Conservation (phyloP, 2,113 vertebrate genomes). For the Brachionichthys hirsutus region DNA sequence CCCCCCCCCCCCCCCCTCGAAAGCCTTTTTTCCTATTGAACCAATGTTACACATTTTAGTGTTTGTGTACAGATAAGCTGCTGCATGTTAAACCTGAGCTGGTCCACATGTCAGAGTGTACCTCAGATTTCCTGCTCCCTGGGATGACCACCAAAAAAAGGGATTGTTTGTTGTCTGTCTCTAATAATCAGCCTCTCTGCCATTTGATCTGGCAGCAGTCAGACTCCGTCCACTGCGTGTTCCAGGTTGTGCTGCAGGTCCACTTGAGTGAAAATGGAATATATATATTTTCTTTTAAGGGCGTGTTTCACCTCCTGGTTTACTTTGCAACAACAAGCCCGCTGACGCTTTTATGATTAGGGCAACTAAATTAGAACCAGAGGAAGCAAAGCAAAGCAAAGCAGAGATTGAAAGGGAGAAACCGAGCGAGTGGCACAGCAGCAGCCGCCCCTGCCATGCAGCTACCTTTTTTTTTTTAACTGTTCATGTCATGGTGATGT, state of each 20-base stretch:
- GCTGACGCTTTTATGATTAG: constrained; percentile 74
- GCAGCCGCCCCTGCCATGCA: constrained; percentile 37
- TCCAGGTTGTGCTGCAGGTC: constrained; percentile 59
- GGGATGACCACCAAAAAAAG: constrained; percentile 13
- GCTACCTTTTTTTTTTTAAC: constrained; percentile 23
- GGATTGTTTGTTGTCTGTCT: constrained; percentile 58
- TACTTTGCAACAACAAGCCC: constrained; percentile 50
- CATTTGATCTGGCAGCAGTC: constrained; percentile 61
- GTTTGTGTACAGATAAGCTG: constrained; percentile 1
- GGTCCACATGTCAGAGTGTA: constrained; percentile 30
- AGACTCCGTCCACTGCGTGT: constrained; percentile 40
- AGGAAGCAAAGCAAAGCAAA: constrained; percentile 34
- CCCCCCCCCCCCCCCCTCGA: neutral
- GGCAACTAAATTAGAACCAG: constrained; percentile 71
- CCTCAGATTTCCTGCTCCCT: constrained; percentile 38
- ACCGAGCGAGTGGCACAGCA: constrained; percentile 4
- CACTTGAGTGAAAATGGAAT: constrained; percentile 72
- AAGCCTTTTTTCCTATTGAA: neutral
- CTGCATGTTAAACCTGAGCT: constrained; percentile 3
- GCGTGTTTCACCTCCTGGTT: constrained; percentile 67
- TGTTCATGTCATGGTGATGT: too few species aligned
- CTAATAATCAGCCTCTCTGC: constrained; percentile 53
- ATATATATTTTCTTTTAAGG: constrained; percentile 62
- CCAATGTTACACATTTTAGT: neutral
- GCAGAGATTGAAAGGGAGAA: constrained; percentile 18